phyloP scores from a whole-genome alignment of 2,888 invertebrate genomes.

The Melanostoma scalare region DNA sequence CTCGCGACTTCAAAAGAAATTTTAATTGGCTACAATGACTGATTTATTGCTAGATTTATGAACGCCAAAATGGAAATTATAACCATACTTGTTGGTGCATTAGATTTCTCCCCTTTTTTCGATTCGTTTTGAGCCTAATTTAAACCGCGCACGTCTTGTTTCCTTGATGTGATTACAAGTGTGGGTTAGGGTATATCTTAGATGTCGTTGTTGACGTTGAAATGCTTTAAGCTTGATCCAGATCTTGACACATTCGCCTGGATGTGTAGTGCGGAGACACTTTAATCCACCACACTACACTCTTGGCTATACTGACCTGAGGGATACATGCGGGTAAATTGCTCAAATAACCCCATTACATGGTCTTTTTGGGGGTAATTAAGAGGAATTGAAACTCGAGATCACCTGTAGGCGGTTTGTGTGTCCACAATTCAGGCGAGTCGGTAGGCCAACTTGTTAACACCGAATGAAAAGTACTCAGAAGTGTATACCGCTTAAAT shows the following conservation, averaged over 20 bases:
- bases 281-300: slow-evolving; percentile 37
- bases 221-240: slow-evolving; percentile 57
- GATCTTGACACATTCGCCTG: slow-evolving; percentile 65
- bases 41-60: slow-evolving; percentile 73
- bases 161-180: slow-evolving; percentile 43
- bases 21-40: slow-evolving; percentile 74
- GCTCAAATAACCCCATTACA: not conserved
- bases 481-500: slow-evolving; percentile 41
- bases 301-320: slow-evolving; percentile 19
- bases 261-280: slow-evolving; percentile 17
- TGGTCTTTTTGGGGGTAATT: slow-evolving; percentile 51
- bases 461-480: slow-evolving; percentile 37
- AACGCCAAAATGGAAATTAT: slow-evolving; percentile 66
- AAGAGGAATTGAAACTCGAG: slow-evolving; percentile 62
- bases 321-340: slow-evolving; percentile 41
- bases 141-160: slow-evolving; percentile 20
- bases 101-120: not conserved
- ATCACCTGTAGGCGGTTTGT: slow-evolving; percentile 60
- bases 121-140: not conserved
- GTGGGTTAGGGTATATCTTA: slow-evolving; percentile 56
- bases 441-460: slow-evolving; percentile 50
- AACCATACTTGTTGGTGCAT: slow-evolving; percentile 23
- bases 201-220: slow-evolving; percentile 44
- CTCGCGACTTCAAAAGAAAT: slow-evolving; percentile 57
- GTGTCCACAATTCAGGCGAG: slow-evolving; percentile 12